Percentiles rank a stretch among this genome's conserved stretches.
Conservation (phyloP, 2,113 vertebrate species). For the Sander vitreus region DNA sequence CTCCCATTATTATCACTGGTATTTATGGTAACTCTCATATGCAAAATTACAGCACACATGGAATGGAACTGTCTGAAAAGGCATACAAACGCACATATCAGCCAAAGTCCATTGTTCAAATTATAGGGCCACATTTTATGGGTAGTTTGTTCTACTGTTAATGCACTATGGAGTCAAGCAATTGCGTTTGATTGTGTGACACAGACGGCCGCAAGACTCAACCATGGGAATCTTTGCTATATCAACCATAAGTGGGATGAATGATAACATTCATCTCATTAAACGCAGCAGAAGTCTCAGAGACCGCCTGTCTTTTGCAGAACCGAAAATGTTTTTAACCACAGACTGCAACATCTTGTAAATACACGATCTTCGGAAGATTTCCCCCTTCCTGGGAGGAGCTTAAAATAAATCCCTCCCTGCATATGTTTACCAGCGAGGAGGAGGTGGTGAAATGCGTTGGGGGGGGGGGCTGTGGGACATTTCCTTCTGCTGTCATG, state of each 20-base stretch:
- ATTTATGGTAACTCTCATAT: no score
- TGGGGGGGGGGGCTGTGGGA: constrained; percentile 33
- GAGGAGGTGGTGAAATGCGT: background rate
- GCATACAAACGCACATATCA: background rate
- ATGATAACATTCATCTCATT: background rate
- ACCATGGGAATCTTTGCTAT: background rate
- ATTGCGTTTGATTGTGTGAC: background rate
- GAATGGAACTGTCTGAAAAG: no score
- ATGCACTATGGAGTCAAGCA: background rate
- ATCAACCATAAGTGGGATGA: no score
- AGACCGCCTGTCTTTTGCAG: background rate
- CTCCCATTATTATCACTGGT: no score
- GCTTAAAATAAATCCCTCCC: background rate
- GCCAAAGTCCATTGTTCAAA: background rate
- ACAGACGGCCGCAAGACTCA: background rate
- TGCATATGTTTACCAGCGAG: constrained; percentile 47
- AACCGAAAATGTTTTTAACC: background rate
- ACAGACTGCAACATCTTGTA: rapidly evolving
- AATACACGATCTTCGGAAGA: constrained; percentile 29
- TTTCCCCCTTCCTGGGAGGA: constrained; percentile 27
- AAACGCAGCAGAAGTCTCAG: background rate
- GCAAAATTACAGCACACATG: no score
- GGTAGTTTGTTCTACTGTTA: background rate
- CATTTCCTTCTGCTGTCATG: constrained; percentile 12
- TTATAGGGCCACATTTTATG: background rate